Base-by-base conservation (phyloP, 2,113 vertebrate genomes). In the Rostratula benghalensis region DNA sequence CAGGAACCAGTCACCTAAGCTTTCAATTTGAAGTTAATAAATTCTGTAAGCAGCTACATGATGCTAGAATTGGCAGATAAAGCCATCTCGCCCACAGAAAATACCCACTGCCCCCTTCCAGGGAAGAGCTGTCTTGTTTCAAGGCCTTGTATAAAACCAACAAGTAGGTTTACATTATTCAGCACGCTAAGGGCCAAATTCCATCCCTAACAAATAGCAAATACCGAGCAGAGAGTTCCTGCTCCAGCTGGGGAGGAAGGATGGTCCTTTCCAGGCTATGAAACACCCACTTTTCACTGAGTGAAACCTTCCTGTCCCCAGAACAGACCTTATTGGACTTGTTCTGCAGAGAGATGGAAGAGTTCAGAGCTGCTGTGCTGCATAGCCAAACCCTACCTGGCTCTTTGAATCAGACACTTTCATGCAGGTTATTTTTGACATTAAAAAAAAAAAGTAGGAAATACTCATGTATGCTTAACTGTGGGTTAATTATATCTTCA, bases 1-100 rank as follows among this genome's bases (percentile, higher is more conserved):
- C 43, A 68, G 20, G 63, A 95, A 83, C 39, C 63, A 81, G 88
- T 71, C 82, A 80, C 81, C 78, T 93, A 83, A 94, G 73, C 69
- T 95, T 97, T 90, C 76, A 91, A 53, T 83, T 43, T 79, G 78
- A 93, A 93, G 89, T 82, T 95, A 95, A 89, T 87, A 96, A 95
- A 91, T 73, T 74, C 83, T 68, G 51, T 31, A 50, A 89, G 82
- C n/a, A 77, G 83, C 87, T 94, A 70, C 45, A 60, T 9, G 39
- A 56, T 37, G 73, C 71, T 90, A 94, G 84, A 93, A 74, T 60
- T 94, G 80, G 81, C 82, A 83, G 84, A 63, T 68, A 91, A 76
- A 45, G 22, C 83, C n/a, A 73, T 74, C 53, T 92, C 54, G 19
- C 33, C 77, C 43, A 63, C 60, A 92, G 89, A 78, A 95, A 96